These are phyloP conservation scores for Alosa sapidissima DNA, from an alignment of 2,797 vertebrate species.

Conservation along the genomic window DNA sequence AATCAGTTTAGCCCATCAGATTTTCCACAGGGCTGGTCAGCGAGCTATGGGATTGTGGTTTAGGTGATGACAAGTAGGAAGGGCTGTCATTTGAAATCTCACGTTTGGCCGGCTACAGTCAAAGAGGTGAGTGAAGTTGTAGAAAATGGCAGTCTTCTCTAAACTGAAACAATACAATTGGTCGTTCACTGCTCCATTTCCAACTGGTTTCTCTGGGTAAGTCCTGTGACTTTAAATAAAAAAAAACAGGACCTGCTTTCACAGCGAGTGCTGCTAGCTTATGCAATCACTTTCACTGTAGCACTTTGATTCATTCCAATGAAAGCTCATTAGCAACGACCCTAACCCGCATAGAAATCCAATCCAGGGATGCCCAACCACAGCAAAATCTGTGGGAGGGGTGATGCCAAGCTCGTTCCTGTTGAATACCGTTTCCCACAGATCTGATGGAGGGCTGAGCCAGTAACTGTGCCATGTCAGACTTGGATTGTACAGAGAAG, in stretches of 20 bases:
- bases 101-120: neutral
- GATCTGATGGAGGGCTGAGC: neutral
- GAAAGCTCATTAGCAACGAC: neutral
- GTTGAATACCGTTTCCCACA: neutral
- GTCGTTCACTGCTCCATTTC: neutral
- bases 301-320: neutral
- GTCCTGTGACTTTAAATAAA: neutral
- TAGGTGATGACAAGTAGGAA: neutral
- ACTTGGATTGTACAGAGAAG: neutral
- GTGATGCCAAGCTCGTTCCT: neutral
- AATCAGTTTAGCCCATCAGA: neutral
- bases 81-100: neutral
- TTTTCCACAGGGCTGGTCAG: neutral
- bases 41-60: neutral
- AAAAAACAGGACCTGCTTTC: neutral
- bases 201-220: neutral
- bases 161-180: neutral
- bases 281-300: neutral
- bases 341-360: neutral
- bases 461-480: neutral
- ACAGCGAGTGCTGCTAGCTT: neutral
- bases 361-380: neutral
- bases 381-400: neutral
- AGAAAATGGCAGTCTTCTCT: neutral
- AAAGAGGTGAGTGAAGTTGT: neutral